Percentiles rank a stretch among this genome's conserved stretches.
phyloP scores from a whole-genome alignment of 2,888 invertebrate species.

The Phlogophora meticulosa region DNA sequence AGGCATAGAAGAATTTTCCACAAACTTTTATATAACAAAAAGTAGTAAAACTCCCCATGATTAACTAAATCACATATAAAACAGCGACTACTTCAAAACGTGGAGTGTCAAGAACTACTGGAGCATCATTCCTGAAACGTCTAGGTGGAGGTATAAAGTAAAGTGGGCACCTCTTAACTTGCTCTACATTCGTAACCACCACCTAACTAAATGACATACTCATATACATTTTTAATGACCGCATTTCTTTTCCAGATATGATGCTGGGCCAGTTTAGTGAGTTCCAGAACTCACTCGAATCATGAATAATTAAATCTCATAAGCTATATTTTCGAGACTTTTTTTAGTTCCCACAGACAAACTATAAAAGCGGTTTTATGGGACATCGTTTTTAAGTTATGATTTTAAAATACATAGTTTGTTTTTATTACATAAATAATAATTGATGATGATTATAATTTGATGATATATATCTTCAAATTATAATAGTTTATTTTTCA shows the following conservation, averaged over 20 bases:
- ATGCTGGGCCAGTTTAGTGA: slow-evolving; percentile 4
- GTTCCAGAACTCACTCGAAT: slow-evolving; percentile 53
- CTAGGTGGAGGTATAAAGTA: slow-evolving; percentile 66
- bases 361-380: too few relatives aligned
- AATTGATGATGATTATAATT: too few relatives aligned
- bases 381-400: too few relatives aligned
- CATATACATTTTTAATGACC: slow-evolving; percentile 80
- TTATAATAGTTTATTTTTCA: slow-evolving; percentile 58
- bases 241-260: slow-evolving; percentile 55
- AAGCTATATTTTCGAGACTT: too few relatives aligned
- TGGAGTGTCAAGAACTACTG: slow-evolving; percentile 30
- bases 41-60: slow-evolving; percentile 3
- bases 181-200: slow-evolving; percentile 75
- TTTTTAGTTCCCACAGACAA: slow-evolving; percentile 16
- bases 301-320: too few relatives aligned
- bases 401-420: too few relatives aligned
- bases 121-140: slow-evolving; percentile 41
- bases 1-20: slow-evolving; percentile 1
- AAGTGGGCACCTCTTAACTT: slow-evolving; percentile 73
- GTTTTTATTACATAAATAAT: too few relatives aligned
- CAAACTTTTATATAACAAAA: neutral
- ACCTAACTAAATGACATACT: slow-evolving; percentile 73
- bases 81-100: slow-evolving; percentile 17
- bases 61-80: slow-evolving; percentile 6
- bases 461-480: neutral